Evolutionary conservation across 2,113 vertebrate species (phyloP).

Genomic region (Struthio camelus): DNA sequence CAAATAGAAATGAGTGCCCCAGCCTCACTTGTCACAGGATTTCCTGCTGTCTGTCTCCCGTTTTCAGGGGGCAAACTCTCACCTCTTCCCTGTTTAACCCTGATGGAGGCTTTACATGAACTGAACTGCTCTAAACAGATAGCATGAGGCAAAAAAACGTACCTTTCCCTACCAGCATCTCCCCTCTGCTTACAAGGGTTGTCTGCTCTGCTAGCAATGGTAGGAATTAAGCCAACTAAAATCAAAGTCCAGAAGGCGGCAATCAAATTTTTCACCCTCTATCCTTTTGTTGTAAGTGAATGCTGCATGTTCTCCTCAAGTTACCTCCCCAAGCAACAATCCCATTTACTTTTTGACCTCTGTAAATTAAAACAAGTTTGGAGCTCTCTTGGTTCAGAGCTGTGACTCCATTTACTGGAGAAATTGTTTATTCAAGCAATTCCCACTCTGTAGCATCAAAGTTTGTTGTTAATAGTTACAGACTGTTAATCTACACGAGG

Average conservation of each 20-base stretch:
- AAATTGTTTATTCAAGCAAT: constrained; percentile 68
- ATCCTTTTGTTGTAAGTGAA: constrained; percentile 29
- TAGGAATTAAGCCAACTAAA: constrained; percentile 50
- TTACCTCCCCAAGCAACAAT: constrained; percentile 50
- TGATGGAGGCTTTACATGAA: background rate
- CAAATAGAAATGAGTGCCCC: background rate
- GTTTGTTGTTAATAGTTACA: constrained; percentile 68
- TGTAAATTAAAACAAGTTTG: constrained; percentile 69
- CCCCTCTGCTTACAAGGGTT: background rate
- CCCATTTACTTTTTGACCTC: constrained; percentile 65
- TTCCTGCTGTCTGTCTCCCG: background rate
- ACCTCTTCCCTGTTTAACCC: background rate
- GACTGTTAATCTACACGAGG: constrained; percentile 61
- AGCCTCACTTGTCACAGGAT: accelerated
- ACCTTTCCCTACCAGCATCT: background rate
- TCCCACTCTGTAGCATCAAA: constrained; percentile 67
- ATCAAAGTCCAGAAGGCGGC: background rate
- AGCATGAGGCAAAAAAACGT: background rate
- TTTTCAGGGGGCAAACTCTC: background rate
- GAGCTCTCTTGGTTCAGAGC: constrained; percentile 49
- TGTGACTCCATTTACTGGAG: constrained; percentile 60
- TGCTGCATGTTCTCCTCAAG: constrained; percentile 15
- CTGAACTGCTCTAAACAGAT: background rate
- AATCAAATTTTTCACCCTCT: constrained; percentile 41
- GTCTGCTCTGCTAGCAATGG: background rate